A percentile compares a stretch with the other conserved stretches of the same genome.
phyloP scores from a whole-genome alignment of 1,140 invertebrate genomes.

The Hermatobates lingyangjiaoensis region DNA sequence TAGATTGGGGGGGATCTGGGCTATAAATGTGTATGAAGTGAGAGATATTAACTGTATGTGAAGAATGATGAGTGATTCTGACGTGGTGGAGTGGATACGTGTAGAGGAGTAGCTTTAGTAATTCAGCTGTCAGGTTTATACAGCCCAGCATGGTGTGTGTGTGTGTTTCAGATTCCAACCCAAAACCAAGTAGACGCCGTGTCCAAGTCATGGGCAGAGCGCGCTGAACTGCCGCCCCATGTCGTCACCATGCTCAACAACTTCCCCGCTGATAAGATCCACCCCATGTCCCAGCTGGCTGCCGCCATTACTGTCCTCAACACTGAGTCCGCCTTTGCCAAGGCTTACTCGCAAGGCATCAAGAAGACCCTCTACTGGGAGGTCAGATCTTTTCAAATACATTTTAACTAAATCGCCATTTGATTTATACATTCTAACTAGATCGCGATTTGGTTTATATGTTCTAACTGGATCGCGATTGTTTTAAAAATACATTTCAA shows the following conservation, averaged over 20 bases:
- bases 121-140: too few species aligned
- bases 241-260: slow-evolving; percentile 89
- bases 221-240: slow-evolving; percentile 76
- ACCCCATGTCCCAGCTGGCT: slow-evolving; percentile 92
- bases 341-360: slow-evolving; percentile 72
- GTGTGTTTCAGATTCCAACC: not conserved
- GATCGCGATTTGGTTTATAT: too few species aligned
- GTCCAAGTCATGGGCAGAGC: slow-evolving; percentile 78
- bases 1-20: too few species aligned
- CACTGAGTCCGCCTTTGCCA: slow-evolving; percentile 83
- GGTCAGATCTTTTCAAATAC: slow-evolving; percentile 26
- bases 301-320: slow-evolving; percentile 82
- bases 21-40: too few species aligned
- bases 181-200: slow-evolving; percentile 43
- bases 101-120: too few species aligned
- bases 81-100: too few species aligned
- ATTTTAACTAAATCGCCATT: not conserved
- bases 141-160: too few species aligned
- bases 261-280: slow-evolving; percentile 68
- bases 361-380: slow-evolving; percentile 82
- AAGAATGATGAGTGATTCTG: too few species aligned
- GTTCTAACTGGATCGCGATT: not conserved
- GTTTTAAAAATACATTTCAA: not conserved
- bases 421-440: not conserved
- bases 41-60: too few species aligned